A percentile compares a stretch with the other conserved stretches of the same genome.
phyloP scores from a whole-genome alignment of 2,797 vertebrate genomes.

The Buphagus erythrorhynchus region DNA sequence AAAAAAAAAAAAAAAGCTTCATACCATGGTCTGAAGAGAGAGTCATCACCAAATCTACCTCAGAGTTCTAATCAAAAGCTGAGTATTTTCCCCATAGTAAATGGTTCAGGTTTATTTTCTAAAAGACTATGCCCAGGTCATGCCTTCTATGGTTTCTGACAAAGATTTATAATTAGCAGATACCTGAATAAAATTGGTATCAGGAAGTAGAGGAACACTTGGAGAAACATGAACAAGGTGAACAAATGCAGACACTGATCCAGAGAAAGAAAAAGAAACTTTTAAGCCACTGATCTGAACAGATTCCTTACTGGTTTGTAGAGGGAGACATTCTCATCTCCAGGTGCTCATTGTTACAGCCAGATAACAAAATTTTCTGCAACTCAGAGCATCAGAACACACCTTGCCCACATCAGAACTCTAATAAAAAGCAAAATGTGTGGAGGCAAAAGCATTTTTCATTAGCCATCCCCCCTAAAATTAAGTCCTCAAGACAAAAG shows the following conservation, averaged over 20 bases:
- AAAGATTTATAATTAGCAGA: background rate
- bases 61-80: background rate
- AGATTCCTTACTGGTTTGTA: background rate
- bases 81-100: background rate
- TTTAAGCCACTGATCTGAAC: background rate
- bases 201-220: background rate
- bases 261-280: background rate
- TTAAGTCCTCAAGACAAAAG: background rate
- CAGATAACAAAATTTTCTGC: background rate
- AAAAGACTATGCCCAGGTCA: background rate
- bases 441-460: background rate
- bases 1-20: background rate
- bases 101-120: background rate
- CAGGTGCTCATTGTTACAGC: background rate
- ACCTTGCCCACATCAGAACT: background rate
- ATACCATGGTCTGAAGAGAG: background rate
- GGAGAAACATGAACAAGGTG: accelerated
- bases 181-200: background rate
- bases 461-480: accelerated
- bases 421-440: background rate
- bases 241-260: background rate
- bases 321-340: background rate
- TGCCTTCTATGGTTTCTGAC: background rate
- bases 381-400: background rate
- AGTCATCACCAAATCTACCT: background rate